Evolutionary conservation across 2,888 invertebrate species (phyloP).

Genomic region (Exocentrus adspersus): DNA sequence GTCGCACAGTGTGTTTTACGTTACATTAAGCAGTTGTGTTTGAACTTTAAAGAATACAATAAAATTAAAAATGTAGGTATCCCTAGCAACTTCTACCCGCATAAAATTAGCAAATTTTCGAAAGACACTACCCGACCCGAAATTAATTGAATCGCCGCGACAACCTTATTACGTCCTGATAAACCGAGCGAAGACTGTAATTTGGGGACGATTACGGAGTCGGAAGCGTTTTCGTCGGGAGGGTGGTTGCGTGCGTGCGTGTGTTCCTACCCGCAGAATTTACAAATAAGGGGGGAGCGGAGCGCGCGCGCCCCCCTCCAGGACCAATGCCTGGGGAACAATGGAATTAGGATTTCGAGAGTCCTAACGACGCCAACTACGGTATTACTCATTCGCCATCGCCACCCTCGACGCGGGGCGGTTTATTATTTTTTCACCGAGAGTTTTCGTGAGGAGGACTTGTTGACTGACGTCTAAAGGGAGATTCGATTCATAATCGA

Average conservation of each 20-base stretch:
- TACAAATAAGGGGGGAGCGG: conserved; percentile 28
- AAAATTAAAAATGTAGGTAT: too few species aligned
- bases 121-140: too few species aligned
- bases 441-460: conserved; percentile 17
- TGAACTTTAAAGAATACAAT: too few species aligned
- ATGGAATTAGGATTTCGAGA: conserved; percentile 33
- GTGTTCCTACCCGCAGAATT: conserved; percentile 25
- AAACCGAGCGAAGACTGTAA: conserved; percentile 17
- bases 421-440: conserved; percentile 24
- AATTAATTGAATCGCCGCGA: conserved; percentile 5
- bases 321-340: conserved; percentile 30
- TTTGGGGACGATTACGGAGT: conserved; percentile 15
- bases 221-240: conserved; percentile 8
- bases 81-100: too few species aligned
- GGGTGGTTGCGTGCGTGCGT: conserved; percentile 11
- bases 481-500: neutral
- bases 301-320: conserved; percentile 22
- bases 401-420: conserved; percentile 28
- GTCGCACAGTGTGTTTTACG: too few species aligned
- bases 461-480: conserved; percentile 9
- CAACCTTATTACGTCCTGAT: conserved; percentile 21
- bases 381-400: conserved; percentile 43
- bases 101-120: too few species aligned
- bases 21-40: too few species aligned
- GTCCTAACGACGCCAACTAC: conserved; percentile 37